Percentiles rank a stretch among this genome's conserved stretches.
Evolutionary conservation across 2,797 vertebrate genomes (phyloP).

Genomic region (Philypnodon macrostomus): DNA sequence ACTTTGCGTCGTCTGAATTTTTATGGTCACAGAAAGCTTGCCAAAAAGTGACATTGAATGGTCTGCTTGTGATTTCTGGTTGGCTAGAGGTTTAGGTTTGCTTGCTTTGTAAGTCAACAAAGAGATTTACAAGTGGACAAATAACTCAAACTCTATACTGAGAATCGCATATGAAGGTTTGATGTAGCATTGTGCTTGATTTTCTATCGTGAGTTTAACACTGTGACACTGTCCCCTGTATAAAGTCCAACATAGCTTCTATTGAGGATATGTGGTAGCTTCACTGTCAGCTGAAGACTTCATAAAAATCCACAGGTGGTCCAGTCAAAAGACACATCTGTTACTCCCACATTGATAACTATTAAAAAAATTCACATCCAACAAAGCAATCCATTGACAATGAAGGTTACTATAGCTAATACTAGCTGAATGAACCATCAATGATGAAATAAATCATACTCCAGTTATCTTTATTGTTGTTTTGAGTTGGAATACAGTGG

Average conservation of each 20-base stretch:
- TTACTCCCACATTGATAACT: slow-evolving; percentile 8
- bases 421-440: too few species aligned
- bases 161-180: neutral
- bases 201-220: too few species aligned
- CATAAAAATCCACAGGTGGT: slow-evolving; percentile 29
- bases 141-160: neutral
- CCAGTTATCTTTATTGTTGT: slow-evolving; percentile 36
- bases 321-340: slow-evolving; percentile 4
- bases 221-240: too few species aligned
- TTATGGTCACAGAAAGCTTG: slow-evolving; percentile 25
- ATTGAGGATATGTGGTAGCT: slow-evolving; percentile 29
- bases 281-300: slow-evolving; percentile 22
- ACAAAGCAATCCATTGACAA: too few species aligned
- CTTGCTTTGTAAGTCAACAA: slow-evolving; percentile 3
- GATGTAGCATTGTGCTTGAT: too few species aligned
- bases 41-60: slow-evolving; percentile 30
- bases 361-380: too few species aligned
- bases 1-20: slow-evolving; percentile 29
- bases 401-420: too few species aligned
- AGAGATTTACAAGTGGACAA: slow-evolving; percentile 11
- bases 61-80: slow-evolving; percentile 32
- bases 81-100: slow-evolving; percentile 5
- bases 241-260: too few species aligned
- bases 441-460: too few species aligned
- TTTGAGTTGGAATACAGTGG: slow-evolving; percentile 16